Conservation (phyloP, 2,797 vertebrate genomes). For the Clarias laeviceps region DNA sequence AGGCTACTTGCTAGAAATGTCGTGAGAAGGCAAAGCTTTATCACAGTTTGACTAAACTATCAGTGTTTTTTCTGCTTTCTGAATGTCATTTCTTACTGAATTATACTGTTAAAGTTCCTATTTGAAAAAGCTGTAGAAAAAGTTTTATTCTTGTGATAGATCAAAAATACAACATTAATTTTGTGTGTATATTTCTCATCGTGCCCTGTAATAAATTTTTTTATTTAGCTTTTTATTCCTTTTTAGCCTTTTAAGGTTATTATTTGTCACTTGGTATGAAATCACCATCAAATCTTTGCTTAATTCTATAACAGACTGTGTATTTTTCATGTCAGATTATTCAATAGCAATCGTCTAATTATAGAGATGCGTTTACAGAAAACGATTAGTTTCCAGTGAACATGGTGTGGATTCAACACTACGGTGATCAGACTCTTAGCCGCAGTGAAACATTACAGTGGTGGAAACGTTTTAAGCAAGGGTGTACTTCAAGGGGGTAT, state of each 20-base stretch:
- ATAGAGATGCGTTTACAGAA: not conserved
- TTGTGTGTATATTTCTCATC: not conserved
- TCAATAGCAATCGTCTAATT: not conserved
- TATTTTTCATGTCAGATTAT: not conserved
- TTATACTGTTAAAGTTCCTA: not conserved
- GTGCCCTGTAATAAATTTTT: not conserved
- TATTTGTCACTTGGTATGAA: not conserved
- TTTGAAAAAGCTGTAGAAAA: slow-evolving; percentile 2
- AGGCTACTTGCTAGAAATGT: slow-evolving; percentile 1
- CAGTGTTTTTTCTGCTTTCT: not conserved
- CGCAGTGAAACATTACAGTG: no score
- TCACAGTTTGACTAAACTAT: slow-evolving; percentile 11
- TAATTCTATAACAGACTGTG: not conserved
- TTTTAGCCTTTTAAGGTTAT: not conserved
- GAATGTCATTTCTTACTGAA: not conserved
- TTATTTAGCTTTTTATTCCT: not conserved
- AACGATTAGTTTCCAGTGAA: not conserved
- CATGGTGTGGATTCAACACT: not conserved
- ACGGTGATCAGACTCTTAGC: no score
- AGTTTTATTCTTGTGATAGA: not conserved
- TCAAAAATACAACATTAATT: slow-evolving; percentile 2
- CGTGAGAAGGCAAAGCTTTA: slow-evolving; percentile 6
- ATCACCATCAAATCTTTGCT: not conserved
- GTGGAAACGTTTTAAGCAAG: no score
- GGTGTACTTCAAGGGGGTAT: no score